phyloP scores from a whole-genome alignment of 2,888 invertebrate genomes.

The Rhyacophila evoluta region DNA sequence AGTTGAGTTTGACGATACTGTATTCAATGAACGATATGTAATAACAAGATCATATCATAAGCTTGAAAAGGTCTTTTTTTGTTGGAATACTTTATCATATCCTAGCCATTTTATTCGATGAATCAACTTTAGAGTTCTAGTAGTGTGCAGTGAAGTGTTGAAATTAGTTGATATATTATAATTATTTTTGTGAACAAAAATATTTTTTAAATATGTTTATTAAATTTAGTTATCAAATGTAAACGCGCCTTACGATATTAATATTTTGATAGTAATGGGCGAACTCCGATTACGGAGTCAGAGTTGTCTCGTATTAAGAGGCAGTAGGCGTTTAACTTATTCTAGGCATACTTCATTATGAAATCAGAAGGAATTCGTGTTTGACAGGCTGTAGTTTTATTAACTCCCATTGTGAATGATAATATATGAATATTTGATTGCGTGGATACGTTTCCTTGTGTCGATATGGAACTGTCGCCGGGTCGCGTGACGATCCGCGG shows the following conservation, averaged over 20 bases:
- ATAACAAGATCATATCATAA: no score
- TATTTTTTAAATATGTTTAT: no score
- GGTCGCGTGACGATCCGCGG: neutral
- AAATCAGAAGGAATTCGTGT: slow-evolving; percentile 34
- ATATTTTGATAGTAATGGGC: slow-evolving; percentile 19
- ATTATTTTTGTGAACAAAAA: no score
- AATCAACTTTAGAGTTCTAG: no score
- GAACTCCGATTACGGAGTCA: slow-evolving; percentile 10
- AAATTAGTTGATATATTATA: no score
- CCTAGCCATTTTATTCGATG: no score
- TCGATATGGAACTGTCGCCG: slow-evolving; percentile 5
- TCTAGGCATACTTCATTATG: slow-evolving; percentile 20
- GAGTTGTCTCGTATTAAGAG: slow-evolving; percentile 2
- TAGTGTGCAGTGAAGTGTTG: no score
- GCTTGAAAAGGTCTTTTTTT: no score
- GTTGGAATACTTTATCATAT: no score
- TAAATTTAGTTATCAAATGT: no score
- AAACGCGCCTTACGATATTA: neutral
- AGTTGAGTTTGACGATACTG: no score
- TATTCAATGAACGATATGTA: no score
- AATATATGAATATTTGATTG: slow-evolving; percentile 43
- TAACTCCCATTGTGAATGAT: slow-evolving; percentile 28
- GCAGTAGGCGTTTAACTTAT: slow-evolving; percentile 20
- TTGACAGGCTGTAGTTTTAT: slow-evolving; percentile 36
- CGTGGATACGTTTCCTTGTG: neutral